Evolutionary conservation across 2,113 vertebrate species (phyloP).

Genomic region (Parotia lawesii): DNA sequence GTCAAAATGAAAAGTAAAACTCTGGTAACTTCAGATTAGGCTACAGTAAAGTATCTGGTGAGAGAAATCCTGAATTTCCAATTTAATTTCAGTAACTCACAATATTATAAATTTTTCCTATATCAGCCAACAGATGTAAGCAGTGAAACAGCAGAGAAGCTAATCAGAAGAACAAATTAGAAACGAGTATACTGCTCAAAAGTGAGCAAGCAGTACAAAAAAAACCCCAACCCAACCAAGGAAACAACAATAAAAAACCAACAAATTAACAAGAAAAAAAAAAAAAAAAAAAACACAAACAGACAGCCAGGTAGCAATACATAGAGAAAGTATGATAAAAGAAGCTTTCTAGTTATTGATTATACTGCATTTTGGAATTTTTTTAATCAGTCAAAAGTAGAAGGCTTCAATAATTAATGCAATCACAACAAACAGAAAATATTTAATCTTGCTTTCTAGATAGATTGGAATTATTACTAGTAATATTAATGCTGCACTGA

Average conservation of each 20-base stretch:
- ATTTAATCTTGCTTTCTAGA: not conserved
- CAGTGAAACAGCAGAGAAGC: not conserved
- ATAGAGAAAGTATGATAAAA: not conserved
- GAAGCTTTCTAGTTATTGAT: not conserved
- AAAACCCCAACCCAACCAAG: not conserved
- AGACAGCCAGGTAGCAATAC: not conserved
- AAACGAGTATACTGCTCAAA: not conserved
- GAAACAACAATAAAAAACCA: not conserved
- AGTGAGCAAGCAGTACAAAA: not conserved
- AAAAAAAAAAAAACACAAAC: not conserved
- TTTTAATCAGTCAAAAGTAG: not conserved
- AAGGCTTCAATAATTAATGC: not conserved
- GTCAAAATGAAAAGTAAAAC: not conserved
- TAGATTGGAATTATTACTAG: not conserved
- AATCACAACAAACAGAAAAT: not conserved
- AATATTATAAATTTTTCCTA: not conserved
- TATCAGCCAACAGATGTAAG: not conserved
- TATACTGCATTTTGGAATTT: fast-evolving
- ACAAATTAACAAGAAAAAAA: not conserved
- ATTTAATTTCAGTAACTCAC: not conserved
- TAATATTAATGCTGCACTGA: not conserved
- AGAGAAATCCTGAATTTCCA: not conserved
- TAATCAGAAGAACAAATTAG: not conserved
- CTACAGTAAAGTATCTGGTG: not conserved
- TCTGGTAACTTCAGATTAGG: not conserved